Conservation (phyloP, 2,888 invertebrate genomes). For the Acrocyrtus sp. region DNA sequence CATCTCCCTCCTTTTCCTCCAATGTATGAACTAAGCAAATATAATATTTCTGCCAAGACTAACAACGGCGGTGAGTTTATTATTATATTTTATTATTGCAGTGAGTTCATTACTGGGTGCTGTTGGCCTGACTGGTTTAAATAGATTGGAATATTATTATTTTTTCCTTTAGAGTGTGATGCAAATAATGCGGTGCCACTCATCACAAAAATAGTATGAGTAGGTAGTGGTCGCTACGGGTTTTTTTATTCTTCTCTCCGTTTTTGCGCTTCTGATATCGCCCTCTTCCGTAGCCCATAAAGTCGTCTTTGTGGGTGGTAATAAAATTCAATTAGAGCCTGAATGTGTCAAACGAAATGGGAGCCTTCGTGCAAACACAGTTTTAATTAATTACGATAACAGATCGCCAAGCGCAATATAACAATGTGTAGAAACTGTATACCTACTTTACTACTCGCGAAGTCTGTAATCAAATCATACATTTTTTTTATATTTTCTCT, state of each 20-base stretch:
- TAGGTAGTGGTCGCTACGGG: neutral
- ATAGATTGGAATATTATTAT: slow-evolving; percentile 4
- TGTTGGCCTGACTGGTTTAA: neutral
- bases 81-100: slow-evolving; percentile 33
- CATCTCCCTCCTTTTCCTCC: neutral
- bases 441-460: too few species aligned
- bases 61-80: slow-evolving; percentile 41
- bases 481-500: too few species aligned
- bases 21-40: slow-evolving; percentile 33
- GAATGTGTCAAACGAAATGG: slow-evolving; percentile 57
- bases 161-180: neutral
- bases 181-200: slow-evolving; percentile 15
- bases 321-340: slow-evolving; percentile 59
- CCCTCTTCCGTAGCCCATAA: slow-evolving; percentile 40
- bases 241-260: slow-evolving; percentile 5
- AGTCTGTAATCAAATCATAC: too few species aligned
- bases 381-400: slow-evolving; percentile 58
- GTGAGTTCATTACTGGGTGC: slow-evolving; percentile 42
- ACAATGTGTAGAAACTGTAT: neutral
- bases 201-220: slow-evolving; percentile 7
- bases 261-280: slow-evolving; percentile 23
- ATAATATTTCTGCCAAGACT: slow-evolving; percentile 41
- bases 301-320: slow-evolving; percentile 51
- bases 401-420: slow-evolving; percentile 19
- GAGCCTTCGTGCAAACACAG: slow-evolving; percentile 55